These are phyloP conservation scores for Oscheius onirici DNA, from an alignment of 2,888 invertebrate genomes.

Conservation along the genomic window DNA sequence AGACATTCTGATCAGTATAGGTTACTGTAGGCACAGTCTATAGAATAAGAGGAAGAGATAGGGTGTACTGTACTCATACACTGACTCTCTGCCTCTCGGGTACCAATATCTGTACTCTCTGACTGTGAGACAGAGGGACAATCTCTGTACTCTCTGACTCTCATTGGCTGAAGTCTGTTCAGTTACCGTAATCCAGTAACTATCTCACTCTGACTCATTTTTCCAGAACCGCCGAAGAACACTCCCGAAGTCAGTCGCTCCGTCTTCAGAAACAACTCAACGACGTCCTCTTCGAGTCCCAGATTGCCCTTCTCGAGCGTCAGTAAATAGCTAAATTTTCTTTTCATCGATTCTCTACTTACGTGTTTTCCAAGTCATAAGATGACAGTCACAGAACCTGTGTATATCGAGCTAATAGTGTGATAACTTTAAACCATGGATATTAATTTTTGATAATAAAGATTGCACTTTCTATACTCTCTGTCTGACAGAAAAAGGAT, in stretches of 20 bases:
- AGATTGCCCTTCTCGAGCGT: constrained; percentile 32
- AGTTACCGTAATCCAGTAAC: too few species aligned
- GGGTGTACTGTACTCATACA: background rate
- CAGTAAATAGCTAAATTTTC: background rate
- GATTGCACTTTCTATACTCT: too few species aligned
- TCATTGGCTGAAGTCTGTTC: too few species aligned
- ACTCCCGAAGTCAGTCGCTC: constrained; percentile 20
- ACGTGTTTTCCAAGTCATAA: background rate
- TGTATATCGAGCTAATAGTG: too few species aligned
- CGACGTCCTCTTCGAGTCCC: constrained; percentile 40
- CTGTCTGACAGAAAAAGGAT: too few species aligned
- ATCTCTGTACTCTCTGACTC: too few species aligned
- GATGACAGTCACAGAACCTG: background rate
- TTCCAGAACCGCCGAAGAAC: constrained; percentile 29
- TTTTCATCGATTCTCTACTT: background rate
- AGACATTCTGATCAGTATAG: background rate
- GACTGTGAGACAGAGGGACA: background rate
- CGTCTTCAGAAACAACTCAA: constrained; percentile 43
- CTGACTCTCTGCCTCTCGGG: background rate
- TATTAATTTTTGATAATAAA: too few species aligned
- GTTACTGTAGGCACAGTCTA: too few species aligned
- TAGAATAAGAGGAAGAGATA: too few species aligned
- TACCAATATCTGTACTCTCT: background rate
- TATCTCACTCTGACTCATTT: too few species aligned
- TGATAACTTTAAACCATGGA: too few species aligned